These are phyloP conservation scores for Atlantisia rogersi DNA, from an alignment of 2,113 vertebrate genomes.

Conservation along the genomic window DNA sequence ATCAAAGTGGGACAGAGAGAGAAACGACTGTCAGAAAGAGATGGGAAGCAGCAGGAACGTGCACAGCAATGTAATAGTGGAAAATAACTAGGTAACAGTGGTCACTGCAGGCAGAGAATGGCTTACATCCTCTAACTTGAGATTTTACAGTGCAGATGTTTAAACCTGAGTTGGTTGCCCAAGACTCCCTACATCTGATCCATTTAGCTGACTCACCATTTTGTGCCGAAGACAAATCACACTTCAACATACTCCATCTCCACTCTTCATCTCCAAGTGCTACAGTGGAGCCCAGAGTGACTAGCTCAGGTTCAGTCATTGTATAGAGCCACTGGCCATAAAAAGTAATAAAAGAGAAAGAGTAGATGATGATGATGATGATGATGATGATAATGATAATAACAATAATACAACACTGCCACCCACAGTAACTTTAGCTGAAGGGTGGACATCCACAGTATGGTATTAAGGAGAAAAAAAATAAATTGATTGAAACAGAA, in stretches of 20 bases:
- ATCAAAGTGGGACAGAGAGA: background rate
- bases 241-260: background rate
- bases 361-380: background rate
- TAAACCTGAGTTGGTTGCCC: background rate
- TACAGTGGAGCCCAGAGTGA: background rate
- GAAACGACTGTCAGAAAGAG: background rate
- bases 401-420: background rate
- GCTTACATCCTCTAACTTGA: background rate
- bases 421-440: background rate
- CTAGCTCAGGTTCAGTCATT: background rate
- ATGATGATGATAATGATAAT: background rate
- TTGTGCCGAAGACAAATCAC: background rate
- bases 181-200: background rate
- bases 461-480: background rate
- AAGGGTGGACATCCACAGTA: background rate
- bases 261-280: background rate
- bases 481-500: background rate
- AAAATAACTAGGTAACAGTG: background rate
- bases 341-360: background rate
- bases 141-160: background rate
- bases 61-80: background rate
- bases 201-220: background rate
- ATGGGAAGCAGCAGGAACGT: background rate
- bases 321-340: background rate
- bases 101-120: background rate